Evolutionary conservation across 2,113 vertebrate species (phyloP).

Genomic region (Siniperca knerii): DNA sequence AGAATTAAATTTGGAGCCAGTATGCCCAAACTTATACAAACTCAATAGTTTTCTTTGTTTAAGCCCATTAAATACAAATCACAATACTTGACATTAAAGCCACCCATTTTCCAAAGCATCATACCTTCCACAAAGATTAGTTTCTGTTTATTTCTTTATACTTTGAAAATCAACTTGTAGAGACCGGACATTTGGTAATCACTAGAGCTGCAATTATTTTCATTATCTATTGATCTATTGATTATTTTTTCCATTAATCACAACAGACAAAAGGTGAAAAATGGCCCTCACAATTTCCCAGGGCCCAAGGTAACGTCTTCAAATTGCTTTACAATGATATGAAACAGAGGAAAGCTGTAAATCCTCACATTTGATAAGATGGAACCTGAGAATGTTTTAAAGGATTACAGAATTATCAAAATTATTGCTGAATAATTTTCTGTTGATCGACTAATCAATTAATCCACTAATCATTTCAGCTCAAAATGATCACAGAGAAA

Average conservation of each 20-base stretch:
- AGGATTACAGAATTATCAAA: neutral
- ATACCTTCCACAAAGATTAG: neutral
- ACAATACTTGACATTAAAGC: neutral
- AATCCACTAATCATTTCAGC: neutral
- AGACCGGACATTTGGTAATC: neutral
- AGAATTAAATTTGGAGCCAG: neutral
- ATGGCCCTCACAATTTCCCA: no score
- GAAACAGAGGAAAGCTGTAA: neutral
- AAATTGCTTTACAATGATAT: neutral
- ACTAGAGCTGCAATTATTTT: neutral
- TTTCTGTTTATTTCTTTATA: neutral
- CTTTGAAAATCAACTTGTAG: neutral
- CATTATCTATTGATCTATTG: neutral
- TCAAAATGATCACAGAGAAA: neutral
- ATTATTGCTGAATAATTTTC: neutral
- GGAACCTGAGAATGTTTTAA: neutral
- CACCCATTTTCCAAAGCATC: neutral
- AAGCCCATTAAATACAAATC: no score
- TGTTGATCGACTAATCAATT: neutral
- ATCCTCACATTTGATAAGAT: neutral
- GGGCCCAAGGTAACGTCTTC: neutral
- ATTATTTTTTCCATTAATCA: neutral
- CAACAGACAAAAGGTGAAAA: neutral
- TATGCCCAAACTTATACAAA: neutral
- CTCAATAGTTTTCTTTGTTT: neutral